Base-by-base conservation (phyloP, 2,888 invertebrate genomes). In the Phalera bucephala region DNA sequence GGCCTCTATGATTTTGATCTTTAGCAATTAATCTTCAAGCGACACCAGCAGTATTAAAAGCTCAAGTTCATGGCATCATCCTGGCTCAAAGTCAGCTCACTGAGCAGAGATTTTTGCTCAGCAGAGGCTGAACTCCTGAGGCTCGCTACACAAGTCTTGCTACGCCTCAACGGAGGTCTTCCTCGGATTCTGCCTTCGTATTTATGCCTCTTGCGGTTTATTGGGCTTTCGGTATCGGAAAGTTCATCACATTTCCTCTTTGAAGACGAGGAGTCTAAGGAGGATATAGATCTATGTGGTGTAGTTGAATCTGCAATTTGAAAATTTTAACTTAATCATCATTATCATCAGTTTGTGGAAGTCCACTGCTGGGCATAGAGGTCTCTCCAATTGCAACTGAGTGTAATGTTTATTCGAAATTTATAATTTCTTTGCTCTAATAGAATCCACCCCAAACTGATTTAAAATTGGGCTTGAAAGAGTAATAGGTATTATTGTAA, bases 141-240 rank as follows among this genome's bases (percentile, higher is more conserved):
- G 0, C 60, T 58, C 0, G 80, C 69, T 0, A 82, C 79, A 1
- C 69, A 69, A 31, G 64, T 71, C 8, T 67, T 74, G 33, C 58
- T 62, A 1, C 74, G 64, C 12, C 75, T 65, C 8, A 90, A 51
- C 1, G 90, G 89, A 1, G 90, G 88, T 37, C 90, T 64, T 0
- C 86, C 86, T 15, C 70, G 54, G 33, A 90, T 86, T 39, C 82
- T 72, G 7, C 81, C 87, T 15, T 81, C 77, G 44, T 75, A 88
- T 31, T 83, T 89, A 12, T 82, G 76, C 5, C 80, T 72, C 41
- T 90, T 90, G 41, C 85, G 83, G 49, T 83, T 85, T 1, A 88
- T 34, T 0, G 90, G 90, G 42, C 89, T 89, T 0, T 79, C 80
- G 0, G 64, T 51, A 36, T 87, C 87, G 0, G 80, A 72, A 15